Evolutionary conservation across 2,113 vertebrate genomes (phyloP), one percentile per base, ranked within the genome.

Genomic region (Leiothrix lutea): DNA sequence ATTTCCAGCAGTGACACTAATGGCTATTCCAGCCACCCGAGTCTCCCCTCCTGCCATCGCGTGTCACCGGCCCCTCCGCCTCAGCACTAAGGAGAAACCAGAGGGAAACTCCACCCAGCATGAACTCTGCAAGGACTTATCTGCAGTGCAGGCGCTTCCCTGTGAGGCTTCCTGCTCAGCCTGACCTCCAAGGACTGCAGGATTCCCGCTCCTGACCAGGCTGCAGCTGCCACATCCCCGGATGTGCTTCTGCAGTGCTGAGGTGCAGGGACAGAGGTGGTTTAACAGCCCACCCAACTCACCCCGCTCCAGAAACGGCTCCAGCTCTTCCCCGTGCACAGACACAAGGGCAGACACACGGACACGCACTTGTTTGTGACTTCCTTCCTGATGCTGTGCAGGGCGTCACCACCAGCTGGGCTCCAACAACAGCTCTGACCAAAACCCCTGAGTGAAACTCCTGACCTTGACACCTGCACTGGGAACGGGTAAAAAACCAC

Each of bases 31-130:
- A 92, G 90, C 50, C 73, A 64, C 53, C 5, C 42, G 5, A 72
- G 45, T 64, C 67, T 77, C 89, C 82, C 23, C 57, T 84, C 65
- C 48, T 15, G 61, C 56, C 73, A 36, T 0, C 0, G 0, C 35
- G 60, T 4, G 5, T 82, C 92, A 80, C 28, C 4, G 0, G 36
- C 56, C 47, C 51, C 82, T 92, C 70, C 0, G 2, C 80, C 67
- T 33, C 8, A 48, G 66, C 61, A 14, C 64, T 42, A 8, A 58
- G 9, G 21, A 86, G 53, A 54, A 93, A 90, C 35, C 61, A 90
- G 66, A 57, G 90, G 95, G 91, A 95, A 96, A 95, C 95, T 87
- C 94, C 95, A 94, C 94, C 93, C 93, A 90, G 53, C 69, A 21
- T 0, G 0, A 84, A 28, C 60, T 66, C 10, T 11, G 12, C 42